Evolutionary conservation across 2,888 invertebrate genomes (phyloP).

Genomic region (Acholoe squamosa): DNA sequence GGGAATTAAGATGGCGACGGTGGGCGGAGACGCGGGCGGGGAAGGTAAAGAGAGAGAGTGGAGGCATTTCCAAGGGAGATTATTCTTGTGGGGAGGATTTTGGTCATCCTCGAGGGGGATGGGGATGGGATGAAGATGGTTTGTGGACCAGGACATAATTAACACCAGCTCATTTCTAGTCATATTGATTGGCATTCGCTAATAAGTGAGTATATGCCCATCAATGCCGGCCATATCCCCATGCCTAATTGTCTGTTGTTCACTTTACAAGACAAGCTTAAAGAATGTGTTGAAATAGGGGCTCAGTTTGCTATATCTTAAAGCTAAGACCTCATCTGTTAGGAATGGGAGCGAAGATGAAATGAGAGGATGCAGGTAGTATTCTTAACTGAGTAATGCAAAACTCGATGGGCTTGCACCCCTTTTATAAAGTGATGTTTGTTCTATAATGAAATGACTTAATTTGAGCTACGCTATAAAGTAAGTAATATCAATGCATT

Average conservation of each 20-base stretch:
- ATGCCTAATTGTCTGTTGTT: not conserved
- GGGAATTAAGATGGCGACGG: not conserved
- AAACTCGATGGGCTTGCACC: too few relatives aligned
- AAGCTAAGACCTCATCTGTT: too few relatives aligned
- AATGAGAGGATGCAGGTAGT: too few relatives aligned
- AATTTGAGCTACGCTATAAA: too few relatives aligned
- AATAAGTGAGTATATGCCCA: not conserved
- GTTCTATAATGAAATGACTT: too few relatives aligned
- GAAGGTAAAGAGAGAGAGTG: not conserved
- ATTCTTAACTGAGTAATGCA: too few relatives aligned
- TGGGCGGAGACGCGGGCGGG: not conserved
- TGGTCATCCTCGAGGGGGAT: not conserved
- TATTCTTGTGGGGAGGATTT: not conserved
- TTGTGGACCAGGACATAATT: not conserved
- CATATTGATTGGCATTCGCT: constrained; percentile 17
- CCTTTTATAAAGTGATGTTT: too few relatives aligned
- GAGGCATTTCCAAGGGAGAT: not conserved
- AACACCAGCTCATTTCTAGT: not conserved
- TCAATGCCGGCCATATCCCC: not conserved
- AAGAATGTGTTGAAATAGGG: too few relatives aligned
- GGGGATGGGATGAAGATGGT: not conserved
- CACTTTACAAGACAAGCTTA: too few relatives aligned
- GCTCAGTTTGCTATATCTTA: too few relatives aligned
- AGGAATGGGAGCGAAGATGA: too few relatives aligned
- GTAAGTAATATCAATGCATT: too few relatives aligned